A percentile compares a stretch with the other conserved stretches of the same genome.
Evolutionary conservation across 2,113 vertebrate genomes (phyloP).

Genomic region (Argyrosomus japonicus): DNA sequence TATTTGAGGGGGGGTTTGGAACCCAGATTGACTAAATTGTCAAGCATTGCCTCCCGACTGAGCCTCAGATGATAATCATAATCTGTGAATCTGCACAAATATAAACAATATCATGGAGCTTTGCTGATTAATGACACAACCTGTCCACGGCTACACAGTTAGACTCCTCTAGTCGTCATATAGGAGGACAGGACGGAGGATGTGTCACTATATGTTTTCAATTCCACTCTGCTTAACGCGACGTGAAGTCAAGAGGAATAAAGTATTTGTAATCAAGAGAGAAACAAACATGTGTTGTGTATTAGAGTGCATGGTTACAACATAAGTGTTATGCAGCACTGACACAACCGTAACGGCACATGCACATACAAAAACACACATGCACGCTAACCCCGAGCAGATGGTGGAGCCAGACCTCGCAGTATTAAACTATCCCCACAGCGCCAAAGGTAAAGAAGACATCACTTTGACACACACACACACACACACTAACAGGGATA

Average conservation of each 20-base stretch:
- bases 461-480: conserved; percentile 51
- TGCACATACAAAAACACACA: conserved; percentile 43
- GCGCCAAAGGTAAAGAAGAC: conserved; percentile 71
- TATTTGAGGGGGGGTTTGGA: not conserved
- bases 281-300: conserved; percentile 14
- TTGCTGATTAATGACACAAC: not conserved
- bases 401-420: conserved; percentile 72
- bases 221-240: not conserved
- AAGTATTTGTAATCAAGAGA: not conserved
- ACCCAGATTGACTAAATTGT: not conserved
- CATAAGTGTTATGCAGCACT: conserved; percentile 42
- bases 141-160: too few relatives aligned
- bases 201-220: not conserved
- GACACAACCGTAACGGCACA: conserved; percentile 43
- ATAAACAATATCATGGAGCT: not conserved
- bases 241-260: not conserved
- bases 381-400: conserved; percentile 65
- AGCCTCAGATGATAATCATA: not conserved
- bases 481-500: conserved; percentile 23
- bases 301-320: conserved; percentile 30
- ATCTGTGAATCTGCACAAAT: not conserved
- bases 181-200: not conserved
- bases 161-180: not conserved
- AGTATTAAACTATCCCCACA: conserved; percentile 58
- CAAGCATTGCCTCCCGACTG: not conserved